A percentile compares a stretch with the other conserved stretches of the same genome.
Evolutionary conservation across 2,113 vertebrate genomes (phyloP).

Genomic region (Pteropus alecto): DNA sequence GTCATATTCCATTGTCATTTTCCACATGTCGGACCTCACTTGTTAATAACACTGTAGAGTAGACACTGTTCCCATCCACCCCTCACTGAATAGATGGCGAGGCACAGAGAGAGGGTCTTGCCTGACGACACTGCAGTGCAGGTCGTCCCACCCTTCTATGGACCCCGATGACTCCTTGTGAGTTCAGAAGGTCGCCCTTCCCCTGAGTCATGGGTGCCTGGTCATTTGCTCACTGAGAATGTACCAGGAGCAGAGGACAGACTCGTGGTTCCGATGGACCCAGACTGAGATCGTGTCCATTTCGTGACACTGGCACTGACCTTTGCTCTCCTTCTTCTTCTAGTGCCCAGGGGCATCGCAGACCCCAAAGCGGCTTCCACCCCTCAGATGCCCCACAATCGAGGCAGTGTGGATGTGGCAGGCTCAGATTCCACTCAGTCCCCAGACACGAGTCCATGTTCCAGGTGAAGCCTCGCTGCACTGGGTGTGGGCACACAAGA

Average conservation of each 20-base stretch:
- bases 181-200: neutral
- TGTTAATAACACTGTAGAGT: rapidly evolving
- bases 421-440: neutral
- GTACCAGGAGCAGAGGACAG: rapidly evolving
- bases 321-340: neutral
- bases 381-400: neutral
- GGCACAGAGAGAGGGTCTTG: neutral
- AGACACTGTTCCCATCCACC: neutral
- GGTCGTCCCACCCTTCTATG: rapidly evolving
- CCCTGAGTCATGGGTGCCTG: rapidly evolving
- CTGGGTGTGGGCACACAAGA: neutral
- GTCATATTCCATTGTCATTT: rapidly evolving
- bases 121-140: rapidly evolving
- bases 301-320: rapidly evolving
- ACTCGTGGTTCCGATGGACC: rapidly evolving
- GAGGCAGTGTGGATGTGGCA: rapidly evolving
- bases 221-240: neutral
- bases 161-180: neutral
- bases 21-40: neutral
- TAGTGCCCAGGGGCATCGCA: neutral
- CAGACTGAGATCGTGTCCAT: neutral
- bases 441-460: rapidly evolving
- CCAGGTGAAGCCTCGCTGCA: neutral
- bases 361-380: rapidly evolving
- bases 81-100: rapidly evolving